These are phyloP conservation scores for Catostylus mosaicus DNA, from an alignment of 30 jellyfish, hydroid and myxozoan genomes.

Conservation along the genomic window DNA sequence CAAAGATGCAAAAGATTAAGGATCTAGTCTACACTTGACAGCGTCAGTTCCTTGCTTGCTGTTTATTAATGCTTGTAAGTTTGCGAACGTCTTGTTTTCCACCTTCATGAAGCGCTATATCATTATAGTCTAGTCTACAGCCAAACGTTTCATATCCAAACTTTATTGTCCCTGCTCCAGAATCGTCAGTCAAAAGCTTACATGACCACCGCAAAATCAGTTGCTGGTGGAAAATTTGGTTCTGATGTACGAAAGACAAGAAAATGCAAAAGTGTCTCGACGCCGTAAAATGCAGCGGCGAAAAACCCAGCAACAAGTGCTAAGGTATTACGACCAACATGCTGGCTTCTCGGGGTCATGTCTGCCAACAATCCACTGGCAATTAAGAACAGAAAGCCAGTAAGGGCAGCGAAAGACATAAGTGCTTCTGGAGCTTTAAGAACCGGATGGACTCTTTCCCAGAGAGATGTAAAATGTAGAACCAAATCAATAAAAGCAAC, in stretches of 20 bases:
- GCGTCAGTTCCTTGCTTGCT: too few species aligned
- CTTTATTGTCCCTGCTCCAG: too few species aligned
- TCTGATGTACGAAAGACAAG: conserved; percentile 56
- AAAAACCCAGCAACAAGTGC: conserved; percentile 67
- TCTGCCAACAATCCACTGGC: conserved; percentile 71
- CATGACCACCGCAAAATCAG: conserved; percentile 54
- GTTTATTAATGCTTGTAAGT: too few species aligned
- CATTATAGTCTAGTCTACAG: too few species aligned
- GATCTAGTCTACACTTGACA: not conserved
- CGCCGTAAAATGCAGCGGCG: conserved; percentile 61
- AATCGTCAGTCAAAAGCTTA: too few species aligned
- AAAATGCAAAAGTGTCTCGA: conserved; percentile 61
- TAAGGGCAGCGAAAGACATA: conserved; percentile 68
- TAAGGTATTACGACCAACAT: conserved; percentile 27
- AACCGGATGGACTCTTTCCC: conserved; percentile 59
- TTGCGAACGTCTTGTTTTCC: too few species aligned
- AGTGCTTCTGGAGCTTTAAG: conserved; percentile 64
- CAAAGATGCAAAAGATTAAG: not conserved
- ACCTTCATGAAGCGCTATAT: too few species aligned
- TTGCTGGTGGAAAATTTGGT: conserved; percentile 59
- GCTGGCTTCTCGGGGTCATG: conserved; percentile 64
- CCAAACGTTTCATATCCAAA: too few species aligned
- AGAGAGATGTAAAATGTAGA: conserved; percentile 44
- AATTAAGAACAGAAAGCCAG: conserved; percentile 59
- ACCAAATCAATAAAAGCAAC: conserved; percentile 43